These are phyloP conservation scores for Cacoxenus indagator DNA, from an alignment of 2,888 invertebrate genomes.

Conservation along the genomic window DNA sequence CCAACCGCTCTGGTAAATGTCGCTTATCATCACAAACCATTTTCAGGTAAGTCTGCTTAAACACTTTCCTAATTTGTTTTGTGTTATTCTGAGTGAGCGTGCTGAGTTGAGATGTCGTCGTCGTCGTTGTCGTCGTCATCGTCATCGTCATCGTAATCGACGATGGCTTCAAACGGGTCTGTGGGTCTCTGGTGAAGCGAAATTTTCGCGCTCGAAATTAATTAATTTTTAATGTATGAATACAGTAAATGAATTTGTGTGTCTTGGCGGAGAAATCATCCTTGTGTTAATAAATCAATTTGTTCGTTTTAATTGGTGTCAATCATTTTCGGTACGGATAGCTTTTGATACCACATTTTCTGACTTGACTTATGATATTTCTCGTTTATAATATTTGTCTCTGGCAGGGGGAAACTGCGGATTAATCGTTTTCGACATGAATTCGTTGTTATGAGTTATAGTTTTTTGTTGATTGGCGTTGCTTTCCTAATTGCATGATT, in stretches of 20 bases:
- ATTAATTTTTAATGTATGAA: conserved; percentile 22
- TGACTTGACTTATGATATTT: too few relatives aligned
- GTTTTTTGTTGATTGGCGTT: too few relatives aligned
- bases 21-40: conserved; percentile 9
- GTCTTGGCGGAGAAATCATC: not conserved
- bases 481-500: too few relatives aligned
- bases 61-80: conserved; percentile 21
- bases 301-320: too few relatives aligned
- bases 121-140: not conserved
- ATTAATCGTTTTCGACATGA: too few relatives aligned
- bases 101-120: not conserved
- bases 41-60: conserved; percentile 23
- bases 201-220: conserved; percentile 1
- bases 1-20: not conserved
- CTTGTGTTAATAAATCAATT: not conserved
- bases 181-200: not conserved
- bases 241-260: conserved; percentile 2
- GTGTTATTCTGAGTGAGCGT: conserved; percentile 12
- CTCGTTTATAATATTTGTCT: too few relatives aligned
- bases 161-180: not conserved
- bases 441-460: too few relatives aligned
- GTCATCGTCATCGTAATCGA: not conserved
- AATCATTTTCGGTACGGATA: too few relatives aligned
- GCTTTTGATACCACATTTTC: too few relatives aligned
- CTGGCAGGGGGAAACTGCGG: too few relatives aligned